A percentile compares a stretch with the other conserved stretches of the same genome.
Conservation (phyloP, 1,140 invertebrate genomes). For the Drosophila elegans region DNA sequence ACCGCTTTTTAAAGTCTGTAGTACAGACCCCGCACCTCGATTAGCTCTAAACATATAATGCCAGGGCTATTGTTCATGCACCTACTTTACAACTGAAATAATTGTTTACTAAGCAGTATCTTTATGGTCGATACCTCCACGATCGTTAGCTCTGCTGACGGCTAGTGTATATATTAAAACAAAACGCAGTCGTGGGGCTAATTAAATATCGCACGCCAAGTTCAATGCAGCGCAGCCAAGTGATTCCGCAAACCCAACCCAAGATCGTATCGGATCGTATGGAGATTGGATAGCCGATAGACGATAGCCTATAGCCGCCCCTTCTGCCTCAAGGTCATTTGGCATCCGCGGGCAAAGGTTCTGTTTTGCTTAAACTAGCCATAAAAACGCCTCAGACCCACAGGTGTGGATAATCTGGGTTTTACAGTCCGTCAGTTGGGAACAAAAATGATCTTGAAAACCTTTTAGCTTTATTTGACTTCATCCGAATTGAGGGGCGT, state of each 20-base stretch:
- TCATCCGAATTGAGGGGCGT: constrained; percentile 1
- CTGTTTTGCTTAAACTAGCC: constrained; percentile 4
- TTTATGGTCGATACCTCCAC: background rate
- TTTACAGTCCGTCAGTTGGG: background rate
- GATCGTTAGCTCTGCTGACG: background rate
- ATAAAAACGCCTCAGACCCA: constrained; percentile 7
- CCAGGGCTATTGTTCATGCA: too few species aligned
- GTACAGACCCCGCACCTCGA: too few species aligned
- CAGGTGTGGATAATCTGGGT: background rate
- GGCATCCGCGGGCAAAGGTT: constrained; percentile 28
- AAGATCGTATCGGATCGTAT: constrained; percentile 19
- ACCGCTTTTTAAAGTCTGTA: too few species aligned
- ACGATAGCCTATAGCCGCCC: background rate
- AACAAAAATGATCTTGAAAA: background rate
- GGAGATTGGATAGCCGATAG: constrained; percentile 5
- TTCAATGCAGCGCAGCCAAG: constrained; percentile 59
- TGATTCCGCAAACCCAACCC: constrained; percentile 11
- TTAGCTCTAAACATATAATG: too few species aligned
- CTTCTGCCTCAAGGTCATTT: constrained; percentile 18
- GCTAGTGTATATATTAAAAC: constrained; percentile 31
- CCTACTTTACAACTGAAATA: background rate
- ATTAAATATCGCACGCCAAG: constrained; percentile 68
- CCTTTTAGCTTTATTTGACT: background rate
- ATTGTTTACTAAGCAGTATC: constrained; percentile 4
- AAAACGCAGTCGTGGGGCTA: constrained; percentile 34